Conservation (phyloP, 1,140 invertebrate genomes). For the Camponotus pennsylvanicus region DNA sequence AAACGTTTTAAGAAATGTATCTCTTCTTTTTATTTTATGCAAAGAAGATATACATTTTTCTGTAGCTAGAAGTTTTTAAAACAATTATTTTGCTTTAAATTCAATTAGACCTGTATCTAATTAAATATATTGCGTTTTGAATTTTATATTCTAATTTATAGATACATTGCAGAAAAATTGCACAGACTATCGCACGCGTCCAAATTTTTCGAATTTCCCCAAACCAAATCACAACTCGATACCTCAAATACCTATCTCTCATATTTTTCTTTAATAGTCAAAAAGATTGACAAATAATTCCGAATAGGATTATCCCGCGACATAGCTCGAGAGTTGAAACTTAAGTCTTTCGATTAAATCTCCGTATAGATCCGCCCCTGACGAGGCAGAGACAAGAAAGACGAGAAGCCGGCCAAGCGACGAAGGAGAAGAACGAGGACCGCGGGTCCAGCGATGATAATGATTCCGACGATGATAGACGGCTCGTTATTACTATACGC, state of each 20-base stretch:
- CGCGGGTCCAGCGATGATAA: conserved; percentile 76
- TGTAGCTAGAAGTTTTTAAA: background rate
- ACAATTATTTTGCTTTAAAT: background rate
- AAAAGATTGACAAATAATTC: background rate
- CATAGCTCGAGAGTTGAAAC: conserved; percentile 9
- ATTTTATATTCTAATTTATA: background rate
- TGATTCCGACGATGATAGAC: conserved; percentile 80
- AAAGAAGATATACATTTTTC: background rate
- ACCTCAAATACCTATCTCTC: background rate
- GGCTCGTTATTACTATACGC: conserved; percentile 61
- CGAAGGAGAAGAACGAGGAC: conserved; percentile 62
- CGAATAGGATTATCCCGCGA: conserved; percentile 32
- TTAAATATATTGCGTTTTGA: background rate
- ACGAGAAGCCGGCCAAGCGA: conserved; percentile 11
- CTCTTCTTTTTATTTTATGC: background rate
- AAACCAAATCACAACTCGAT: background rate
- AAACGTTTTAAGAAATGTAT: background rate
- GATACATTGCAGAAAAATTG: background rate
- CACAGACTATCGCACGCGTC: background rate
- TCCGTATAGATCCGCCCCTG: conserved; percentile 24
- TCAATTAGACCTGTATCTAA: background rate
- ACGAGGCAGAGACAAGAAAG: conserved; percentile 40
- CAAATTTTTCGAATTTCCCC: background rate
- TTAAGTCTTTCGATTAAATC: conserved; percentile 41
- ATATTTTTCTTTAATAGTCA: no score